These are phyloP conservation scores for Phrynocephalus vlangalii DNA, from an alignment of 2,797 vertebrate genomes.

Conservation along the genomic window DNA sequence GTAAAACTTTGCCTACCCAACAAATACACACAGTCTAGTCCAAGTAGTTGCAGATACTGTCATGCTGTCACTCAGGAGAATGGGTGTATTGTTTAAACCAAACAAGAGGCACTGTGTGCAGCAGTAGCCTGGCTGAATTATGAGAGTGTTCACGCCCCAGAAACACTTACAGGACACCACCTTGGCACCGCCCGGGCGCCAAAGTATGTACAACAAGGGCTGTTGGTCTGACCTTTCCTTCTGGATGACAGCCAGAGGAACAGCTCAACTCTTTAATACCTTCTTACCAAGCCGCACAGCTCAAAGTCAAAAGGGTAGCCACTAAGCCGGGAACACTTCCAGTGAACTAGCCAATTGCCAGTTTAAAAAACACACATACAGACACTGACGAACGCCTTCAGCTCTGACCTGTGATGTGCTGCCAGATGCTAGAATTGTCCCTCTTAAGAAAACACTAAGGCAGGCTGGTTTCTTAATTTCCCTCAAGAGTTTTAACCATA, in stretches of 20 bases:
- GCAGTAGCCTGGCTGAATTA: slow-evolving; percentile 4
- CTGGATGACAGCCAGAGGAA: slow-evolving; percentile 56
- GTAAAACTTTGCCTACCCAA: background rate
- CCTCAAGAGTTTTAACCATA: background rate
- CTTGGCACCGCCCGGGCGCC: background rate
- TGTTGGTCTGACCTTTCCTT: slow-evolving; percentile 53
- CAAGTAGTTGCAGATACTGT: background rate
- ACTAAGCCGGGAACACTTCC: slow-evolving; percentile 54
- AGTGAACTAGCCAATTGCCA: slow-evolving; percentile 58
- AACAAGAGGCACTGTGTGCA: background rate
- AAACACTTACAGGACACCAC: slow-evolving; percentile 16
- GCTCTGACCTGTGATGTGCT: slow-evolving; percentile 42
- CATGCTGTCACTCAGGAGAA: slow-evolving; percentile 3
- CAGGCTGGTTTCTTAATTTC: background rate
- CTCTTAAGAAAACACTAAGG: background rate
- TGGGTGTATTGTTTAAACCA: background rate
- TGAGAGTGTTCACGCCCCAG: slow-evolving; percentile 18
- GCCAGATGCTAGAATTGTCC: slow-evolving; percentile 48
- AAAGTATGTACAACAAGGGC: slow-evolving; percentile 41
- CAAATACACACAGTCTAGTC: slow-evolving; percentile 7
- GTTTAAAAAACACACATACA: slow-evolving; percentile 34
- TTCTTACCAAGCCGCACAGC: slow-evolving; percentile 57
- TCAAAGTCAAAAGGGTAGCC: slow-evolving; percentile 46
- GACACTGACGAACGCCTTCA: slow-evolving; percentile 38
- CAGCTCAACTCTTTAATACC: slow-evolving; percentile 54